phyloP scores from a whole-genome alignment of 2,797 vertebrate species.

The Fistularia tabacaria region DNA sequence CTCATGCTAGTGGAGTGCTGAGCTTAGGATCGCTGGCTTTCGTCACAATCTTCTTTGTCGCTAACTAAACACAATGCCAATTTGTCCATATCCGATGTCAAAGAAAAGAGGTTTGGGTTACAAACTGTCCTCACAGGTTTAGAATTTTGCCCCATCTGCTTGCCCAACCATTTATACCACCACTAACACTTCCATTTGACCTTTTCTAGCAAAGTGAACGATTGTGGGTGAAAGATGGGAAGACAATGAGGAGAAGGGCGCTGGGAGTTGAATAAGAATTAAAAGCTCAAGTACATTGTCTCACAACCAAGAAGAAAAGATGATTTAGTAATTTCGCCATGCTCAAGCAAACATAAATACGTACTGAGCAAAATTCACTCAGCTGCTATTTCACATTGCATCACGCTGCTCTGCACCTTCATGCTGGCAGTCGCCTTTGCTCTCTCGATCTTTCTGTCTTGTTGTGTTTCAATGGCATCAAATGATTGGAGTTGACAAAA shows the following conservation, averaged over 20 bases:
- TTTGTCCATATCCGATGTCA: slow-evolving; percentile 80
- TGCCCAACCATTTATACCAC: slow-evolving; percentile 21
- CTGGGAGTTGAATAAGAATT: slow-evolving; percentile 30
- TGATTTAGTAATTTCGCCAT: slow-evolving; percentile 46
- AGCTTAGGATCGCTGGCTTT: slow-evolving; percentile 55
- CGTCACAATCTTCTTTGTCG: slow-evolving; percentile 64
- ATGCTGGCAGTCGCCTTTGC: slow-evolving; percentile 59
- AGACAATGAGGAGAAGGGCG: slow-evolving; percentile 41
- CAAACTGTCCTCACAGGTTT: slow-evolving; percentile 82
- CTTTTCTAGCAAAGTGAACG: slow-evolving; percentile 30
- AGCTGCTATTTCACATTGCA: slow-evolving; percentile 74
- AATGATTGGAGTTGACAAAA: slow-evolving; percentile 66
- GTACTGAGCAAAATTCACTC: slow-evolving; percentile 33
- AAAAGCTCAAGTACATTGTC: slow-evolving; percentile 42
- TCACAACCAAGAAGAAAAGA: slow-evolving; percentile 37
- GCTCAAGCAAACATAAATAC: slow-evolving; percentile 18
- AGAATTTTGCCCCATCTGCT: slow-evolving; percentile 63
- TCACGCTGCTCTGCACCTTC: slow-evolving; percentile 73
- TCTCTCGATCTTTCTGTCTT: slow-evolving; percentile 50
- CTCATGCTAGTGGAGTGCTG: slow-evolving; percentile 69
- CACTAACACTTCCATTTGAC: slow-evolving; percentile 6
- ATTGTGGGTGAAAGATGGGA: slow-evolving; percentile 30
- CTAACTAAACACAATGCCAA: slow-evolving; percentile 75
- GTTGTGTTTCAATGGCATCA: slow-evolving; percentile 70
- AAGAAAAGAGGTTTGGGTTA: slow-evolving; percentile 86